Conservation (phyloP, 2,797 vertebrate species). For the Helostoma temminkii region DNA sequence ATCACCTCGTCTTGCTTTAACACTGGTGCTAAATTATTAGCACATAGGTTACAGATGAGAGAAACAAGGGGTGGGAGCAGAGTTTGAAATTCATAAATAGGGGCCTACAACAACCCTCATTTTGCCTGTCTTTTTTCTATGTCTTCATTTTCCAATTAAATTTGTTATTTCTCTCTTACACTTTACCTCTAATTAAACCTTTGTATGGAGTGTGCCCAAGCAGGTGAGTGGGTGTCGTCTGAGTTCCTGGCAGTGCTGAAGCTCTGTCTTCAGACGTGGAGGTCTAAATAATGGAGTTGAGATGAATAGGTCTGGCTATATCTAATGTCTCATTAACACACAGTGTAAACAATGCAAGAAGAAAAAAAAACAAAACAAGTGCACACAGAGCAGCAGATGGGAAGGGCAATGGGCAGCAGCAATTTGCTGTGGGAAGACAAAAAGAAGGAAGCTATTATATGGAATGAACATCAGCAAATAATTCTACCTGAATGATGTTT, state of each 20-base stretch:
- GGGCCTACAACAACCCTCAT: conserved; percentile 4
- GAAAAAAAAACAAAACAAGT: conserved; percentile 8
- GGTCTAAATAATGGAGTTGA: conserved; percentile 57
- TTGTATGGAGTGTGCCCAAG: conserved; percentile 31
- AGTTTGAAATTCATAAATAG: conserved; percentile 15
- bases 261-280: conserved; percentile 29
- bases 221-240: conserved; percentile 63
- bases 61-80: not conserved
- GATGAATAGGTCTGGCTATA: conserved; percentile 68
- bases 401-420: conserved; percentile 46
- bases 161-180: conserved; percentile 25
- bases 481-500: conserved; percentile 21
- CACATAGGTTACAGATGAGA: conserved; percentile 13
- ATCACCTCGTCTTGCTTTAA: conserved; percentile 47
- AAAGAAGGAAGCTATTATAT: conserved; percentile 33
- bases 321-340: conserved; percentile 70
- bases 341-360: conserved; percentile 55
- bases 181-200: conserved; percentile 59
- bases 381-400: conserved; percentile 59
- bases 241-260: conserved; percentile 55
- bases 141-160: conserved; percentile 49
- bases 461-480: conserved; percentile 28
- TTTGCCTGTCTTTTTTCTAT: conserved; percentile 26
- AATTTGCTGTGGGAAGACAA: conserved; percentile 49
- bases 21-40: conserved; percentile 26